Percentiles rank a stretch among this genome's conserved stretches.
phyloP scores from a whole-genome alignment of 2,113 vertebrate species.

The Anarrhichthys ocellatus region DNA sequence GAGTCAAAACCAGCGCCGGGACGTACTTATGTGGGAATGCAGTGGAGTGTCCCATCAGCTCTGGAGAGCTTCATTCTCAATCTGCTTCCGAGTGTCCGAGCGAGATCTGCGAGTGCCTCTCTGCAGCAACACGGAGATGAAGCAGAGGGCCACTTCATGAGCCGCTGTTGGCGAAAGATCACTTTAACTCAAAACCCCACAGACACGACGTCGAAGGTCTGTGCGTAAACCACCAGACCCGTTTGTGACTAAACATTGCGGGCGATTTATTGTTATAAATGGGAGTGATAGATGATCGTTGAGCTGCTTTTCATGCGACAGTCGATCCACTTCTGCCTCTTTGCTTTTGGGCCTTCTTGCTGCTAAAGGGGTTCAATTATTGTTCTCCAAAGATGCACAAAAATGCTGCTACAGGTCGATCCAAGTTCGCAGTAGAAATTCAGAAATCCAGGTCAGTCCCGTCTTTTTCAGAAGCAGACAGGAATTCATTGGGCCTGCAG shows the following conservation, averaged over 20 bases:
- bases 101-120: background rate
- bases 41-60: conserved; percentile 1
- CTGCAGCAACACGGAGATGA: background rate
- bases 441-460: background rate
- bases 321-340: background rate
- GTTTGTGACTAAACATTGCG: background rate
- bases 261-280: conserved; percentile 16
- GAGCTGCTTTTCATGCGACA: conserved; percentile 4
- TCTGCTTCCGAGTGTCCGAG: conserved; percentile 19
- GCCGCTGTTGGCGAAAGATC: background rate
- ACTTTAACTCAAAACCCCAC: background rate
- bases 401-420: background rate
- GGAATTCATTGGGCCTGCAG: conserved; percentile 40
- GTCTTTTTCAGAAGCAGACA: conserved; percentile 42
- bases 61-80: conserved; percentile 35
- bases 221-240: background rate
- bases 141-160: conserved; percentile 15
- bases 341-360: background rate
- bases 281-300: background rate
- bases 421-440: background rate
- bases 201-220: background rate
- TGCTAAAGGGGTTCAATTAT: background rate
- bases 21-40: conserved; percentile 25
- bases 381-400: background rate
- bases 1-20: conserved; percentile 21